Evolutionary conservation across 1,140 invertebrate species (phyloP).

Genomic region (Drosophila fuyamai): DNA sequence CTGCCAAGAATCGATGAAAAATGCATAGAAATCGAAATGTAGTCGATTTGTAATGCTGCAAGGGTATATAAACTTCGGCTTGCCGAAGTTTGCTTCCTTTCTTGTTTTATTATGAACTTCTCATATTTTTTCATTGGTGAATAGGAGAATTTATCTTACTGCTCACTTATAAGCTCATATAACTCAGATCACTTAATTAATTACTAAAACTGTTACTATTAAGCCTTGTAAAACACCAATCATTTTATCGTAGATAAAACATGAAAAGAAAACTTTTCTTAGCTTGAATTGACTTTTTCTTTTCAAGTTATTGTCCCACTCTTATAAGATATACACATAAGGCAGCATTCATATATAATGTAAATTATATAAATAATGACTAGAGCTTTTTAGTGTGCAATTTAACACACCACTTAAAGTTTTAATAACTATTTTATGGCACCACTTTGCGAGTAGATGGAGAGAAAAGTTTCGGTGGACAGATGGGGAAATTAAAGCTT

Average conservation of each 20-base stretch:
- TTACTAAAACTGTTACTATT: too few relatives aligned
- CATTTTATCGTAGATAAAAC: neutral
- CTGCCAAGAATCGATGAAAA: too few relatives aligned
- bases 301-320: conserved; percentile 8
- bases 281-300: conserved; percentile 8
- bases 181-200: too few relatives aligned
- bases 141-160: too few relatives aligned
- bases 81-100: too few relatives aligned
- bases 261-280: neutral
- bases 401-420: conserved; percentile 44
- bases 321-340: neutral
- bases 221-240: too few relatives aligned
- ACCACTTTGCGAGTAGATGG: neutral
- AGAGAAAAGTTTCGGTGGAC: conserved; percentile 19
- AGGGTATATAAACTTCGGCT: too few relatives aligned
- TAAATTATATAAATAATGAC: conserved; percentile 48
- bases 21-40: too few relatives aligned
- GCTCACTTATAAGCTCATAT: too few relatives aligned
- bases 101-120: too few relatives aligned
- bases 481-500: conserved; percentile 25
- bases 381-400: conserved; percentile 19
- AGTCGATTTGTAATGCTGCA: too few relatives aligned
- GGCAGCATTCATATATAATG: conserved; percentile 12
- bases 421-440: conserved; percentile 54
- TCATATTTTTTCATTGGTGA: too few relatives aligned